Percentiles rank a stretch among this genome's conserved stretches.
Evolutionary conservation across 2,113 vertebrate genomes (phyloP).

Genomic region (Sturnus vulgaris): DNA sequence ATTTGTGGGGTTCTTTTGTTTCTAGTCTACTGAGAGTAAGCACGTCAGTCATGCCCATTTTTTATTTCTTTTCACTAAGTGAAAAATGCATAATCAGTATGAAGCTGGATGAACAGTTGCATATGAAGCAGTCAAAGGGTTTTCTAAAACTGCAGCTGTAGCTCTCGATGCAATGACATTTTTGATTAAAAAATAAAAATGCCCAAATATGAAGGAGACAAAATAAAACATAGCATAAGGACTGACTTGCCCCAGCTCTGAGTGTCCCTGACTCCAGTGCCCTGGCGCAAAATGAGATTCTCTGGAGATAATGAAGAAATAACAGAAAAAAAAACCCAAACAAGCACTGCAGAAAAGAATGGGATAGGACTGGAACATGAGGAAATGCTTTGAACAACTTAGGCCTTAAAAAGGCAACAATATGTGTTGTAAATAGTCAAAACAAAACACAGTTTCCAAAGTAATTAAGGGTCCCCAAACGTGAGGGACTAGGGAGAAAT

Average conservation of each 20-base stretch:
- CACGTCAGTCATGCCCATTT: background rate
- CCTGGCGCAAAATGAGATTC: conserved; percentile 3
- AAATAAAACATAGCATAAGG: background rate
- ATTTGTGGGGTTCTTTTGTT: background rate
- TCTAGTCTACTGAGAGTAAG: background rate
- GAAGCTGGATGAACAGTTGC: conserved; percentile 2
- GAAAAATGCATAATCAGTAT: conserved; percentile 6
- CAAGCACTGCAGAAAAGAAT: background rate
- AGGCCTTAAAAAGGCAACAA: conserved; percentile 23
- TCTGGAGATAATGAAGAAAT: background rate
- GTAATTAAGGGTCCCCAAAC: conserved; percentile 56
- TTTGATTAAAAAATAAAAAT: conserved; percentile 40
- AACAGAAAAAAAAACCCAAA: background rate
- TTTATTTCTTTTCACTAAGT: conserved; percentile 14
- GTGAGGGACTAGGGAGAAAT: conserved; percentile 26
- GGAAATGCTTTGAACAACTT: background rate
- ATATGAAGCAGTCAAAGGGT: conserved; percentile 1
- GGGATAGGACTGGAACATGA: background rate
- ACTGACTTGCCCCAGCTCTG: background rate
- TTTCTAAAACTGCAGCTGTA: background rate
- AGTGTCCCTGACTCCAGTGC: background rate
- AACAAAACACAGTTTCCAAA: conserved; percentile 44
- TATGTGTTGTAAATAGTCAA: background rate
- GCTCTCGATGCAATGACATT: background rate
- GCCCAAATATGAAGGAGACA: background rate